These are phyloP conservation scores for Garra rufa DNA, from an alignment of 2,113 vertebrate genomes.

Conservation along the genomic window DNA sequence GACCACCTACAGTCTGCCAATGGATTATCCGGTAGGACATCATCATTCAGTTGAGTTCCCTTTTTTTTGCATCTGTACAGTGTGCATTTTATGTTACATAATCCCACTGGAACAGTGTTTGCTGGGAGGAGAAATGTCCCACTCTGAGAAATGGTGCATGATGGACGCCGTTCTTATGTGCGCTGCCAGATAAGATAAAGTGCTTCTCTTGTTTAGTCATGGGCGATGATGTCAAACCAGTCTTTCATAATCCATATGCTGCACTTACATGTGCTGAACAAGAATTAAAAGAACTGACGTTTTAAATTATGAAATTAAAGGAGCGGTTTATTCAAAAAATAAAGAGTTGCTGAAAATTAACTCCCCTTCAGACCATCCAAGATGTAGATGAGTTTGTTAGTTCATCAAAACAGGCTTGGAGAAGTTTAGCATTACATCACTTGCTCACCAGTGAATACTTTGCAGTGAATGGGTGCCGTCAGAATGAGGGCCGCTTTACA, in stretches of 20 bases:
- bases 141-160: background rate
- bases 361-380: no score
- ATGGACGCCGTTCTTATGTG: background rate
- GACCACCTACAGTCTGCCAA: constrained; percentile 27
- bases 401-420: background rate
- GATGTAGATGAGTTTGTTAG: background rate
- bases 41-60: background rate
- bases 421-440: background rate
- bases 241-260: background rate
- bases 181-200: constrained; percentile 7
- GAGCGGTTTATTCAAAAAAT: no score
- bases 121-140: background rate
- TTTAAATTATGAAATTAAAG: no score
- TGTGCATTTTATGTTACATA: background rate
- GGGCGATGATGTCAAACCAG: background rate
- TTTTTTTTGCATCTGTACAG: background rate
- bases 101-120: background rate
- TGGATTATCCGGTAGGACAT: constrained; percentile 50
- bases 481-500: background rate
- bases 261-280: background rate
- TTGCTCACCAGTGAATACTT: background rate
- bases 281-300: background rate
- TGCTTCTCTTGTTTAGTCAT: background rate
- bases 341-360: background rate
- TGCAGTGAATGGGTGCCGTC: background rate